These are phyloP conservation scores for Steinernema hermaphroditum DNA, from an alignment of 2,888 invertebrate genomes.

Conservation along the genomic window DNA sequence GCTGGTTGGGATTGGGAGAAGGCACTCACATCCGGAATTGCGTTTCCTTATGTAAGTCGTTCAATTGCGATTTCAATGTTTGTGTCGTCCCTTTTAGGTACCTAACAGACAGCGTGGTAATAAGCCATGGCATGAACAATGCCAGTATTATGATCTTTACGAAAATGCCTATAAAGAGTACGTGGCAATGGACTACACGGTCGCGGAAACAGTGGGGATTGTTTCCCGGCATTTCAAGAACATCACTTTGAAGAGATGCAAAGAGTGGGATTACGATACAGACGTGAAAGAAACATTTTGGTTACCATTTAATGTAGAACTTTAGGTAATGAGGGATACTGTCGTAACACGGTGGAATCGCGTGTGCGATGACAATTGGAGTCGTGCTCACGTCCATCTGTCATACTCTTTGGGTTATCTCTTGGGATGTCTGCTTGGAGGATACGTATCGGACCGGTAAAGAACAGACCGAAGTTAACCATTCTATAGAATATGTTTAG, in stretches of 20 bases:
- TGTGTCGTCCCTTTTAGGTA: neutral
- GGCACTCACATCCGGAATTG: slow-evolving; percentile 17
- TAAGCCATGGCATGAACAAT: slow-evolving; percentile 22
- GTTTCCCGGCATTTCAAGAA: slow-evolving; percentile 15
- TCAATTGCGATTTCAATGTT: neutral
- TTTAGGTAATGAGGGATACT: slow-evolving; percentile 63
- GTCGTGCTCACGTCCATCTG: slow-evolving; percentile 66
- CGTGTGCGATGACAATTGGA: slow-evolving; percentile 65
- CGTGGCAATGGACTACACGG: slow-evolving; percentile 17
- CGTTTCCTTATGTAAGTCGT: slow-evolving; percentile 12
- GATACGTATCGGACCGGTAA: slow-evolving; percentile 62
- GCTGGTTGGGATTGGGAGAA: slow-evolving; percentile 20
- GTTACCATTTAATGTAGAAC: slow-evolving; percentile 28
- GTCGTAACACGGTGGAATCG: slow-evolving; percentile 67
- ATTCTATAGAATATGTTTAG: slow-evolving; percentile 42
- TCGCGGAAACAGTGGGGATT: slow-evolving; percentile 17
- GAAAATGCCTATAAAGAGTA: slow-evolving; percentile 17
- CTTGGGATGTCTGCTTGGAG: slow-evolving; percentile 65
- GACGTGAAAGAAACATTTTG: slow-evolving; percentile 44
- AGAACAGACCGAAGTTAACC: neutral
- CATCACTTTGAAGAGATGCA: slow-evolving; percentile 45
- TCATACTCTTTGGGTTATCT: slow-evolving; percentile 66
- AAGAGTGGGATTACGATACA: slow-evolving; percentile 57
- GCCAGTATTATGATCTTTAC: slow-evolving; percentile 15
- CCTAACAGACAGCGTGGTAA: slow-evolving; percentile 13